Percentiles rank a stretch among this genome's conserved stretches.
These are phyloP conservation scores for Agrochola circellaris DNA, from an alignment of 2,888 invertebrate genomes.

Conservation along the genomic window DNA sequence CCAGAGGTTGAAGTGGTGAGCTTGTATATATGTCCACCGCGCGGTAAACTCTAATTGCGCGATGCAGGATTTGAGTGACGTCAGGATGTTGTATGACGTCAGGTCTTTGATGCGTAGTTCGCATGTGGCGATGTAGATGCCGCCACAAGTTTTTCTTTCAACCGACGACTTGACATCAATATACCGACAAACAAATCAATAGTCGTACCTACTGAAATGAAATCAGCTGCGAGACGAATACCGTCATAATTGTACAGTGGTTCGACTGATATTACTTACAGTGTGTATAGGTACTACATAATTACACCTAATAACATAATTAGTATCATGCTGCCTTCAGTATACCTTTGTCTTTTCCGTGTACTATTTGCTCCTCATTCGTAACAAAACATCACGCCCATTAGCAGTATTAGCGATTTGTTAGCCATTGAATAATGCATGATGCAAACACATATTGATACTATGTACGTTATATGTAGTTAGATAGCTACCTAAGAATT, in stretches of 20 bases:
- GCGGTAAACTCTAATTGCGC: too few relatives aligned
- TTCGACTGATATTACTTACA: neutral
- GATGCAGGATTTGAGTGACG: too few relatives aligned
- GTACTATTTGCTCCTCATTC: slow-evolving; percentile 26
- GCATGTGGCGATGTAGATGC: too few relatives aligned
- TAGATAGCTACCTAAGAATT: neutral
- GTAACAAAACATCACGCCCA: slow-evolving; percentile 43
- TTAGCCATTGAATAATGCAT: slow-evolving; percentile 47
- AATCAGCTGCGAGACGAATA: neutral
- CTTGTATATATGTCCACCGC: too few relatives aligned
- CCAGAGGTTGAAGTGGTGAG: too few relatives aligned
- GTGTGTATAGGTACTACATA: neutral
- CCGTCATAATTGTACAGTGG: neutral
- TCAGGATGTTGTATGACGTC: too few relatives aligned
- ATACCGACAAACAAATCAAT: neutral
- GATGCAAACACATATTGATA: slow-evolving; percentile 29
- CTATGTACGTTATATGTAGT: neutral
- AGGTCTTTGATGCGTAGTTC: too few relatives aligned
- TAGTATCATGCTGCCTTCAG: slow-evolving; percentile 33
- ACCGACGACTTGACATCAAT: neutral
- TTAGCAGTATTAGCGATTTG: slow-evolving; percentile 52
- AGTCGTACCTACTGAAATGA: neutral
- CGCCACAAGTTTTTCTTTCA: neutral
- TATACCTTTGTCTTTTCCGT: slow-evolving; percentile 41
- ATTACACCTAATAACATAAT: slow-evolving; percentile 35